Evolutionary conservation across 2,888 invertebrate species (phyloP).

Genomic region (Epinotia bilunana): DNA sequence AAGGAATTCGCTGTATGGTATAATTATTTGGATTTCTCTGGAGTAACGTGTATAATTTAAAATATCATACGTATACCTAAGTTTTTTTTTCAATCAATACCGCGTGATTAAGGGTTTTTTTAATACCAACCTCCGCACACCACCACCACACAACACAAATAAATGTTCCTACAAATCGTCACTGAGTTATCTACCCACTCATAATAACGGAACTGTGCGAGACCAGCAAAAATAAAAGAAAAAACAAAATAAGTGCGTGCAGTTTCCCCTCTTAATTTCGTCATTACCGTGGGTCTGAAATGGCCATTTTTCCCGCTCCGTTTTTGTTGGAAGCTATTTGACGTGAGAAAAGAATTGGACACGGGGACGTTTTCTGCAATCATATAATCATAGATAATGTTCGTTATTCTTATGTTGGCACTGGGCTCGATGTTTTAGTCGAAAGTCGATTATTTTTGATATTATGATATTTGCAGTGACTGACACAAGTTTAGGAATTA

Average conservation of each 20-base stretch:
- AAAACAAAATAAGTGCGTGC: constrained; percentile 15
- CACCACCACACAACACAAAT: no score
- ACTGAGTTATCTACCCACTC: neutral
- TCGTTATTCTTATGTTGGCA: constrained; percentile 8
- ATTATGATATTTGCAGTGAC: no score
- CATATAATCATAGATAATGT: constrained; percentile 30
- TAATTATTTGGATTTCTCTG: no score
- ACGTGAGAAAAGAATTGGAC: constrained; percentile 35
- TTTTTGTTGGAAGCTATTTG: constrained; percentile 24
- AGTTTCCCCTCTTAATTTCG: constrained; percentile 26
- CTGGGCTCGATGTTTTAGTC: neutral
- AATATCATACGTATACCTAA: no score
- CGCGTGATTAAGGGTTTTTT: no score
- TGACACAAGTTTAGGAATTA: no score
- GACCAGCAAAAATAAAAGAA: neutral
- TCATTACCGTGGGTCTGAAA: constrained; percentile 15
- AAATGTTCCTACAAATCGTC: neutral
- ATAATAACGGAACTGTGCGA: neutral
- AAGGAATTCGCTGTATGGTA: no score
- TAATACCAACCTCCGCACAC: no score
- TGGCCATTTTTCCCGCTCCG: constrained; percentile 21
- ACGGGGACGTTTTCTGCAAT: constrained; percentile 27
- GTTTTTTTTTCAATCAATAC: no score
- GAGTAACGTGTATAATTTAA: no score
- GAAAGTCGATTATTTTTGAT: neutral